A percentile compares a stretch with the other conserved stretches of the same genome.
Evolutionary conservation across 2,797 vertebrate species (phyloP).

Genomic region (Potorous gilbertii): DNA sequence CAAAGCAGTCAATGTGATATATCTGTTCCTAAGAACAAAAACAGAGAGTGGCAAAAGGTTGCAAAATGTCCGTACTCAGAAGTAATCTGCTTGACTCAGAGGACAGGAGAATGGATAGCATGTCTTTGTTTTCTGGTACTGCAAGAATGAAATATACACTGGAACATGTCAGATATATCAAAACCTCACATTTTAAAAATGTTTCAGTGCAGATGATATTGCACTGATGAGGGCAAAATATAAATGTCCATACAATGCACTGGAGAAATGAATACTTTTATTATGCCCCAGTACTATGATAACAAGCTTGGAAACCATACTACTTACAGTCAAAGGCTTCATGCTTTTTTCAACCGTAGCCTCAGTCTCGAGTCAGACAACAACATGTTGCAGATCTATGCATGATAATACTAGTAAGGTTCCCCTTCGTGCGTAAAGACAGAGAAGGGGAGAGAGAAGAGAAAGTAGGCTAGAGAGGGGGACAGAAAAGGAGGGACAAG

Average conservation of each 20-base stretch:
- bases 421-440: not conserved
- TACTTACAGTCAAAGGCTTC: not conserved
- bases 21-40: not conserved
- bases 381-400: not conserved
- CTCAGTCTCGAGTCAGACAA: not conserved
- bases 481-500: too few species aligned
- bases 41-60: not conserved
- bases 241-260: not conserved
- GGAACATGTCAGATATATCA: not conserved
- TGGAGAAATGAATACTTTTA: not conserved
- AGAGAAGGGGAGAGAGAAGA: not conserved
- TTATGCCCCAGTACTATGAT: not conserved
- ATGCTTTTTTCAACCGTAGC: not conserved
- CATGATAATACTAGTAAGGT: not conserved
- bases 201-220: not conserved
- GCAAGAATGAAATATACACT: not conserved
- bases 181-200: not conserved
- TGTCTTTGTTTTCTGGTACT: not conserved
- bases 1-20: not conserved
- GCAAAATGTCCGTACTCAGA: not conserved
- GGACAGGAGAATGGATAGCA: not conserved
- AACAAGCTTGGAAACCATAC: not conserved
- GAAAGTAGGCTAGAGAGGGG: too few species aligned
- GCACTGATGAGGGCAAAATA: not conserved
- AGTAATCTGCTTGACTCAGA: not conserved